phyloP scores from a whole-genome alignment of 2,888 invertebrate genomes.

The Petrolisthes cinctipes region DNA sequence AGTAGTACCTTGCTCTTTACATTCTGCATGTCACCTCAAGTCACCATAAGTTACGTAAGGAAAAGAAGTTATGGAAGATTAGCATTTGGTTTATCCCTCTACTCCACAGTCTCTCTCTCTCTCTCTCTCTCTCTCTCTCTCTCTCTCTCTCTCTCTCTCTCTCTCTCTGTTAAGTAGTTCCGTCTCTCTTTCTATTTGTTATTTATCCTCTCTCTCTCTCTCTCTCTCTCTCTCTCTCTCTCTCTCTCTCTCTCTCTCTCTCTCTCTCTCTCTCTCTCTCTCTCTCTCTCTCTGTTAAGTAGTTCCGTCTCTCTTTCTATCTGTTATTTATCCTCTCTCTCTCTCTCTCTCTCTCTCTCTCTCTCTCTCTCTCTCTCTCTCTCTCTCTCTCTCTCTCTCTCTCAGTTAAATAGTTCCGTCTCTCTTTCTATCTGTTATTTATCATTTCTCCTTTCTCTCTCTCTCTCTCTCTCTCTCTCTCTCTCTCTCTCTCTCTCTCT shows the following conservation, averaged over 20 bases:
- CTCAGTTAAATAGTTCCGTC: background rate
- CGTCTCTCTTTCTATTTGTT: background rate
- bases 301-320: background rate
- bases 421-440: background rate
- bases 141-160: background rate
- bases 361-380: background rate
- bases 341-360: conserved; percentile 18
- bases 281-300: background rate
- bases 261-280: background rate
- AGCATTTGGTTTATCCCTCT: background rate
- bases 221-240: conserved; percentile 12
- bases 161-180: background rate
- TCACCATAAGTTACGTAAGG: background rate
- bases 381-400: background rate
- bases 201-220: background rate
- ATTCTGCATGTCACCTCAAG: background rate
- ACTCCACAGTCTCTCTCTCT: background rate
- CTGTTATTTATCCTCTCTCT: background rate
- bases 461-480: conserved; percentile 1
- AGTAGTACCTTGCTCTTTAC: background rate
- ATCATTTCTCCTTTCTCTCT: background rate
- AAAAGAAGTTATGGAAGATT: background rate
- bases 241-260: background rate
- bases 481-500: background rate
- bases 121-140: background rate